Conservation (phyloP, 2,888 invertebrate genomes). For the Halictus ligatus region DNA sequence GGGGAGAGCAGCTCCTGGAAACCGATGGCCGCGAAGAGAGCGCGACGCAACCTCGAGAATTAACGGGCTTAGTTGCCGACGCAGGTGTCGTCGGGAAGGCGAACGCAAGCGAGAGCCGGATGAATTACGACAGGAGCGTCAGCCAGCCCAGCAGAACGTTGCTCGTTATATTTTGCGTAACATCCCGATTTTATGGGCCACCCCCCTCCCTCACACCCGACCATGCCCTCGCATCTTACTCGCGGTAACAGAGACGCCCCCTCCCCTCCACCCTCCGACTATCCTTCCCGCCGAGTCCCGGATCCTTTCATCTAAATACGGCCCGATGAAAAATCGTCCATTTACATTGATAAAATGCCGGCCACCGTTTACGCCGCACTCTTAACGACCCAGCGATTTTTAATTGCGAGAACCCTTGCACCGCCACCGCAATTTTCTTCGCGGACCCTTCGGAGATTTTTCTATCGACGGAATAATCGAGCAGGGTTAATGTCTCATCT, state of each 20-base stretch:
- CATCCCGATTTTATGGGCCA: constrained; percentile 84
- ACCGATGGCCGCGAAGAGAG: constrained; percentile 70
- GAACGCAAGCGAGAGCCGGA: constrained; percentile 78
- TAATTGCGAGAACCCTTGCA: not conserved
- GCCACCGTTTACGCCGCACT: not conserved
- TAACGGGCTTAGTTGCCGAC: constrained; percentile 84
- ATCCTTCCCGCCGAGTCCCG: constrained; percentile 8
- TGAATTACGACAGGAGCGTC: constrained; percentile 82
- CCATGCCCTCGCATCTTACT: constrained; percentile 52
- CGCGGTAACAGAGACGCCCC: constrained; percentile 42
- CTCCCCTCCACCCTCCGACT: not conserved
- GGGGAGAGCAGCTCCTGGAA: constrained; percentile 49
- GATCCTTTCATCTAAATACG: constrained; percentile 8
- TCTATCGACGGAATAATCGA: not conserved
- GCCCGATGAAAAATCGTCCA: constrained; percentile 1
- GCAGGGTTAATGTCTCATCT: not conserved
- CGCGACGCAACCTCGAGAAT: constrained; percentile 79
- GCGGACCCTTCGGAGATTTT: not conserved
- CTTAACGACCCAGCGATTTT: not conserved
- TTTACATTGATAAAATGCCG: constrained; percentile 2
- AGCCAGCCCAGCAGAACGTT: constrained; percentile 79
- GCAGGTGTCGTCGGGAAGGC: constrained; percentile 81
- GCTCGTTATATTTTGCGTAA: constrained; percentile 83
- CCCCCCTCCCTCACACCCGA: constrained; percentile 46
- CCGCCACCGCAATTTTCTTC: not conserved